Conservation (phyloP, 2,888 invertebrate species). For the Drosophila recens region DNA sequence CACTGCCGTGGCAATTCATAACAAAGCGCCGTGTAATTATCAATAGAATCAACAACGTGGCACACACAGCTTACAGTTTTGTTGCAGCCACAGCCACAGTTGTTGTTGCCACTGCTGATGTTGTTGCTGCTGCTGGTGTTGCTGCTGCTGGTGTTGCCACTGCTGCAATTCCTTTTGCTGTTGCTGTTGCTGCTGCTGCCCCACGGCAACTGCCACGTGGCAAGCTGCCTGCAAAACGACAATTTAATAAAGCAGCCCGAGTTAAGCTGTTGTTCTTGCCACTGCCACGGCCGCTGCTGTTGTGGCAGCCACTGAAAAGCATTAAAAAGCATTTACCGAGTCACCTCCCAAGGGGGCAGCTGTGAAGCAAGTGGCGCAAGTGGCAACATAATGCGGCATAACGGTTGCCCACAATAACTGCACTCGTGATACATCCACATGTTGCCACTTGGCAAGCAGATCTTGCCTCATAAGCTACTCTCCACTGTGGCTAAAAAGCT, state of each 20-base stretch:
- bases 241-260: constrained; percentile 60
- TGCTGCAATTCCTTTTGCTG: constrained; percentile 21
- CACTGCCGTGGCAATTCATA: constrained; percentile 53
- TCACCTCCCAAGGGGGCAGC: constrained; percentile 2
- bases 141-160: constrained; percentile 20
- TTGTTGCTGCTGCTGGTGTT: constrained; percentile 1
- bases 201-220: constrained; percentile 43
- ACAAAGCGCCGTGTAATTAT: constrained; percentile 71
- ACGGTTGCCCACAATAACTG: constrained; percentile 36
- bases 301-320: constrained; percentile 35
- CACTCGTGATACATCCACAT: constrained; percentile 32
- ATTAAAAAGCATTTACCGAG: constrained; percentile 54
- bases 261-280: constrained; percentile 19
- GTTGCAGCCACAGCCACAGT: constrained; percentile 30
- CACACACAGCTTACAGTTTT: constrained; percentile 16
- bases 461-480: constrained; percentile 6
- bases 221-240: constrained; percentile 38
- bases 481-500: too few species aligned
- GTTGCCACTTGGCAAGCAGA: constrained; percentile 10
- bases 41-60: constrained; percentile 72
- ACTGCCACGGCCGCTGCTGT: constrained; percentile 9
- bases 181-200: constrained; percentile 20
- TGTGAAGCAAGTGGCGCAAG: constrained; percentile 21
- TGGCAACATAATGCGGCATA: constrained; percentile 42
- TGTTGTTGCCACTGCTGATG: constrained; percentile 23